A percentile compares a stretch with the other conserved stretches of the same genome.
Evolutionary conservation across 2,888 invertebrate genomes (phyloP).

Genomic region (Andrena trimmerana): DNA sequence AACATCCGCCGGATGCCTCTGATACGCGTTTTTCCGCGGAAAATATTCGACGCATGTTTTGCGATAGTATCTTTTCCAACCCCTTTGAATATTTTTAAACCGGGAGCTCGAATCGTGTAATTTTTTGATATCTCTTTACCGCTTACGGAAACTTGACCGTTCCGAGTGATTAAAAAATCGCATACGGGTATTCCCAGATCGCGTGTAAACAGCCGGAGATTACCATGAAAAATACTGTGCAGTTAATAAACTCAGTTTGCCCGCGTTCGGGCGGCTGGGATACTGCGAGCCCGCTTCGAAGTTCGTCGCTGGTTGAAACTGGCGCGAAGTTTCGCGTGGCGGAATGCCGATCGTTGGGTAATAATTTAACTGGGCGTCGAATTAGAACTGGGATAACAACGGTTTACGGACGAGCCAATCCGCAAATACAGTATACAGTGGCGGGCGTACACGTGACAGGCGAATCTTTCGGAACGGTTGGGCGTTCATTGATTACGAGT

Average conservation of each 20-base stretch:
- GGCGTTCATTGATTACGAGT: constrained; percentile 69
- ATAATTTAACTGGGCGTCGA: constrained; percentile 82
- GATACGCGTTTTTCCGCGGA: neutral
- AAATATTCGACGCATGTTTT: neutral
- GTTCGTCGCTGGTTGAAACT: constrained; percentile 50
- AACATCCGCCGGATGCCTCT: neutral
- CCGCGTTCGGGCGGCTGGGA: neutral
- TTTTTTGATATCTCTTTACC: neutral
- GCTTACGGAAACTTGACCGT: neutral
- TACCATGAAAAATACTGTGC: neutral
- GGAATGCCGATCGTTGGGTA: constrained; percentile 76
- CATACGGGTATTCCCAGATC: neutral
- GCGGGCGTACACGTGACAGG: constrained; percentile 40
- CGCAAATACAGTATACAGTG: constrained; percentile 69
- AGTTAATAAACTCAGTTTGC: neutral
- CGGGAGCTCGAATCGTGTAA: neutral
- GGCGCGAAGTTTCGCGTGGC: constrained; percentile 63
- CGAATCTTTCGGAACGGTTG: constrained; percentile 63
- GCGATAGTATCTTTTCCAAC: neutral
- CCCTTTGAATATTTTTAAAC: neutral
- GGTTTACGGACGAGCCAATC: constrained; percentile 69
- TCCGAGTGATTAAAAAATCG: neutral
- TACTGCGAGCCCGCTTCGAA: neutral
- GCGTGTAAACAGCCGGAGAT: neutral
- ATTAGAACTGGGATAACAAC: constrained; percentile 79